Base-by-base conservation (phyloP, 2,113 vertebrate species). In the Hepsetus odoe region DNA sequence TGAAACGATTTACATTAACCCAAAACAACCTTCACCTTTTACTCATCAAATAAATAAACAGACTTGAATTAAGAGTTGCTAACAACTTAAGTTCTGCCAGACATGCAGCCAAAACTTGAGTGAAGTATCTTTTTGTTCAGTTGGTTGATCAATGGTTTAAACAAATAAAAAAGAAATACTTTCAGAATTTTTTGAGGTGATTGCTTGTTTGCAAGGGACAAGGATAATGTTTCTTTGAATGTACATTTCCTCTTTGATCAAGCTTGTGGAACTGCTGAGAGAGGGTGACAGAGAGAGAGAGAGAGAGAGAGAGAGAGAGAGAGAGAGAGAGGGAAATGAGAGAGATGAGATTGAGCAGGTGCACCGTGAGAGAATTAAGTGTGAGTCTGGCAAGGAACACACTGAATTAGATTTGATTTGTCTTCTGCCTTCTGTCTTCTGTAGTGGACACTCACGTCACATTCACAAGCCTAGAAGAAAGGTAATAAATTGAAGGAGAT, bases 371-470 rank as follows among this genome's bases (percentile, higher is more conserved):
- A 55, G 46, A 28, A 49, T n/a, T 59, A 79, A 53, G 40, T 62
- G 32, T 53, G n/a, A 16, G 14, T 51, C 44, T 81, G 46, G 67
- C 33, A 81, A 82, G 80, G 82, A 71, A 68, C 61, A 84, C 75
- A 64, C 12, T 79, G 74, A 86, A 84, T 86, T 86, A n/a, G 61
- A 81, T 89, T 86, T 86, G 83, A 89, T 86, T 84, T 85, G 85
- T 86, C 85, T 80, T 69, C 28, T 84, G 51, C 87, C 84, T 85
- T 83, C 28, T 84, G 51, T 88, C 84, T 85, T 83, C 81, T 51
- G 56, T 73, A 81, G 78, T 72, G 76, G 83, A 82, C 80, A 69
- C 55, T 81, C 79, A 65, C 24, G 61, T 32, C 44, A 65, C 67
- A 79, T 62, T 83, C 73, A 66, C 35, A 62, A 20, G 38, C 8